Base-by-base conservation (phyloP, 1,140 invertebrate species). In the Akabosia matsudoensis region DNA sequence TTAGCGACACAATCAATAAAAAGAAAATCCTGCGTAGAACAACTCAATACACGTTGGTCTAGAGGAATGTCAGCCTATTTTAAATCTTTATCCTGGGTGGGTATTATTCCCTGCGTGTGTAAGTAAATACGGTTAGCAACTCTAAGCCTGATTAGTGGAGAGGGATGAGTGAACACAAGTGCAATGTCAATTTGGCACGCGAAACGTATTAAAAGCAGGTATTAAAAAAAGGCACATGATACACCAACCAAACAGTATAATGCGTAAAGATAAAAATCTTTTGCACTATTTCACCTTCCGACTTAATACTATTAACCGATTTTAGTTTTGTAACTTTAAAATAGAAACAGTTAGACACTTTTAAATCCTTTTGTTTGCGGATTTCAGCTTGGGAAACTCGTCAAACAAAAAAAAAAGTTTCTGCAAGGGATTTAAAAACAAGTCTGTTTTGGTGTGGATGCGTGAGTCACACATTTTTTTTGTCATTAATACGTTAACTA, bases 181-280 rank as follows among this genome's bases (percentile, higher is more conserved):
- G 61, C 61, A 76, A 74, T 74, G 71, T 45, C 74, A 77, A 78
- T 74, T 79, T 80, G 78, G 78, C 77, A 78, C 78, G 61, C 76
- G 78, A 79, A 79, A 78, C 79, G 73, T 76, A 76, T 78, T 75
- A 80, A 79, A 79, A 72, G 74, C 74, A 74, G n/a, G n/a, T n/a
- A n/a, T n/a, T 45, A 75, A 79, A 77, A 76, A 78, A 76, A 76
- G 78, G 75, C 74, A 76, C 71, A 70, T 74, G 73, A 74, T 37
- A 31, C 26, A 30, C 70, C 33, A 13, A 26, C 70, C 28, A 13
- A 18, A 56, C 22, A 22, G 7, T 3, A 22, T 24, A 56, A 16
- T 56, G 24, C 7, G 24, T 56, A 56, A 56, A 56, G 7, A 45
- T 18, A 45, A 10, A 45, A 7, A 45, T 45, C n/a, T n/a, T n/a